phyloP scores from a whole-genome alignment of 2,113 vertebrate species.

The Prunella himalayana region DNA sequence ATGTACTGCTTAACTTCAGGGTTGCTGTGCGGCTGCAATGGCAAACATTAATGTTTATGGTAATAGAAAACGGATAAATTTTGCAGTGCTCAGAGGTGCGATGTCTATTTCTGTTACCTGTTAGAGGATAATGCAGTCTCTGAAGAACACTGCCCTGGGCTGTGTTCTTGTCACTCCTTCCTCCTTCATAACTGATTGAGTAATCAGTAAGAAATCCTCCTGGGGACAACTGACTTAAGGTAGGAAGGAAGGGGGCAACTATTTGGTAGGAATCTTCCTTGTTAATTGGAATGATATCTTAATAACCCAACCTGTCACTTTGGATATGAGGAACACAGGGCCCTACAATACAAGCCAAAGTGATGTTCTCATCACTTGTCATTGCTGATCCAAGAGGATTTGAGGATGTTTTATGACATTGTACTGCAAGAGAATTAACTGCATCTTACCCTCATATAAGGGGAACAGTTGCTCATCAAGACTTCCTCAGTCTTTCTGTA shows the following conservation, averaged over 20 bases:
- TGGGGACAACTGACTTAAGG: not conserved
- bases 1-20: not conserved
- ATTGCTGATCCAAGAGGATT: not conserved
- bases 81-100: not conserved
- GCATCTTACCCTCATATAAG: not conserved
- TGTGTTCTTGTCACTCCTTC: constrained; percentile 3
- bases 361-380: not conserved
- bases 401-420: not conserved
- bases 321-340: not conserved
- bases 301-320: not conserved
- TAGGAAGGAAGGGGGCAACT: not conserved
- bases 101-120: constrained; percentile 7
- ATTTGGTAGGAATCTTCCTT: not conserved
- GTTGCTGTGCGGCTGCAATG: not conserved
- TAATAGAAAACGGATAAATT: not conserved
- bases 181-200: not conserved
- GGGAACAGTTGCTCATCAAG: not conserved
- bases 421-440: not conserved
- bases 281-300: not conserved
- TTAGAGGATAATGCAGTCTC: not conserved
- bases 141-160: not conserved
- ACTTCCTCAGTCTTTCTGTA: not conserved
- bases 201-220: not conserved
- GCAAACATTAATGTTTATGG: not conserved
- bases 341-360: not conserved